phyloP scores from a whole-genome alignment of 2,113 vertebrate species.

The Jaculus jaculus region DNA sequence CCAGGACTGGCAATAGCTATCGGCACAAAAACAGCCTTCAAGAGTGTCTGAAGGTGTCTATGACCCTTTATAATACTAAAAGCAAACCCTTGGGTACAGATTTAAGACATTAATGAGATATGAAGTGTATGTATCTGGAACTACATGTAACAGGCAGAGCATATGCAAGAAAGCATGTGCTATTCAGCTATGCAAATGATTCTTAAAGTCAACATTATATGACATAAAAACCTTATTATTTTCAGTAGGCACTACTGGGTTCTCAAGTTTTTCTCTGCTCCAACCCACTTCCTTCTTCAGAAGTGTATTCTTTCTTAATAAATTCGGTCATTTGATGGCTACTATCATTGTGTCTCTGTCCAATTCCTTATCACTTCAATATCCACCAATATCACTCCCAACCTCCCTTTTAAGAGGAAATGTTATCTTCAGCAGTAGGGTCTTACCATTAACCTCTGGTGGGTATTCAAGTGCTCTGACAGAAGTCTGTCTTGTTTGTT shows the following conservation, averaged over 20 bases:
- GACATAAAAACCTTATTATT: not conserved
- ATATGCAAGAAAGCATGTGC: not conserved
- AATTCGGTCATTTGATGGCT: not conserved
- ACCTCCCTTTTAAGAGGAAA: not conserved
- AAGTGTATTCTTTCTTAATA: not conserved
- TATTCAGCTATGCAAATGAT: not conserved
- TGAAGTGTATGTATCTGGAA: not conserved
- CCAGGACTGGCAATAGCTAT: not conserved
- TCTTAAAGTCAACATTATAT: not conserved
- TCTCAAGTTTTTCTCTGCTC: not conserved
- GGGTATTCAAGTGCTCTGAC: too few species aligned
- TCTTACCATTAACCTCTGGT: too few species aligned
- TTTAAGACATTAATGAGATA: not conserved
- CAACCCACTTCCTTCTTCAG: not conserved
- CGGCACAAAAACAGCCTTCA: not conserved
- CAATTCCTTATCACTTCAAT: not conserved
- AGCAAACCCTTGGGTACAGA: not conserved
- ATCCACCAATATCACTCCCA: not conserved
- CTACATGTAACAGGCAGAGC: not conserved
- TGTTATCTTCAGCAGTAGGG: too few species aligned
- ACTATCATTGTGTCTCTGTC: not conserved
- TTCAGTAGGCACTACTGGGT: not conserved
- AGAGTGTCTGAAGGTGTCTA: not conserved
- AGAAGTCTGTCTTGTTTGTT: too few species aligned
- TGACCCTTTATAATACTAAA: not conserved